A percentile compares a stretch with the other conserved stretches of the same genome.
Conservation (phyloP, 2,888 invertebrate species). For the Drosophila putrida region DNA sequence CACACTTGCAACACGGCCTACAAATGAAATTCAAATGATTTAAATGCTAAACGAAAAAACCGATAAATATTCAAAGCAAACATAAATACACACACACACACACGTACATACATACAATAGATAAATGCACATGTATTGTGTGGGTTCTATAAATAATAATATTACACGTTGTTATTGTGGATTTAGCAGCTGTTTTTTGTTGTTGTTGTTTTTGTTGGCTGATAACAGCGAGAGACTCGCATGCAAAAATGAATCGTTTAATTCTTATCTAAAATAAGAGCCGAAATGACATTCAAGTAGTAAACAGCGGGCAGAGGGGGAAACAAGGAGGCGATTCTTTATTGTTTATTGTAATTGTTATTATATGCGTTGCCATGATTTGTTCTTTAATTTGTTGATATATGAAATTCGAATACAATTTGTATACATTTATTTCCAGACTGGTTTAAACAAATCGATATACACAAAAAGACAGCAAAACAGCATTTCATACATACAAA, state of each 20-base stretch:
- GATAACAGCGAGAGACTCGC: slow-evolving; percentile 27
- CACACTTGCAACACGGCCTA: slow-evolving; percentile 19
- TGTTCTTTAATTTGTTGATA: not conserved
- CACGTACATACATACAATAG: slow-evolving; percentile 4
- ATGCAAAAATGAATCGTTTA: slow-evolving; percentile 13
- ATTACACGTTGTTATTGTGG: slow-evolving; percentile 15
- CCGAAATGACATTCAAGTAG: slow-evolving; percentile 9
- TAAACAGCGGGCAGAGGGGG: slow-evolving; percentile 1
- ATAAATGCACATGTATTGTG: too few species aligned
- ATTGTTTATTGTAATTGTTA: not conserved
- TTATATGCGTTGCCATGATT: not conserved
- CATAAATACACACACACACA: not conserved
- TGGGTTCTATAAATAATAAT: slow-evolving; percentile 25
- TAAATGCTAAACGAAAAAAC: slow-evolving; percentile 12
- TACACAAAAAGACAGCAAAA: not conserved
- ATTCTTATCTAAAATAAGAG: slow-evolving; percentile 27
- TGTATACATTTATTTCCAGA: slow-evolving; percentile 3
- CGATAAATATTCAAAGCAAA: slow-evolving; percentile 2
- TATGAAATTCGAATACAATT: not conserved
- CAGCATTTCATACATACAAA: too few species aligned
- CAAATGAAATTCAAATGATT: not conserved
- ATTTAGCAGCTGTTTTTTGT: slow-evolving; percentile 32
- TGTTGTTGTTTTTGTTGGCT: not conserved
- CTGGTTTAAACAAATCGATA: slow-evolving; percentile 10
- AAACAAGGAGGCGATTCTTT: slow-evolving; percentile 9